Evolutionary conservation across 2,797 vertebrate species (phyloP).

Genomic region (Muraenolepis orangiensis): DNA sequence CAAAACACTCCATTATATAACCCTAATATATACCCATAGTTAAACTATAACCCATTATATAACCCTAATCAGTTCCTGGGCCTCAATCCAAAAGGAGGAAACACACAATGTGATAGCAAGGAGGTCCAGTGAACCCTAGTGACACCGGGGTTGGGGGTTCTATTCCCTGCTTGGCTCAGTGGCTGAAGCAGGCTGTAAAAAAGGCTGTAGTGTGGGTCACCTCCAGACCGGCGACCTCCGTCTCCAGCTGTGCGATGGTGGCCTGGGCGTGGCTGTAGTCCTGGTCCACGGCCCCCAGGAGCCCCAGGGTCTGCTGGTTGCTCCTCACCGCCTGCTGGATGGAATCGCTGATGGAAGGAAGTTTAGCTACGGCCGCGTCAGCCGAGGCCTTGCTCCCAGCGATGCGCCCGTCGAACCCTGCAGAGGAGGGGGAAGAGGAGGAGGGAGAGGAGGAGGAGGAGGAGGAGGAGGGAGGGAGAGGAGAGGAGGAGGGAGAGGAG

Average conservation of each 20-base stretch:
- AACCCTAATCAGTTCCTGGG: no score
- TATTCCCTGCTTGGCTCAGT: no score
- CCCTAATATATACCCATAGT: no score
- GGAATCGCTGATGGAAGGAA: conserved; percentile 75
- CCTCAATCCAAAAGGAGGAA: no score
- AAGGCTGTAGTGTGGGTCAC: no score
- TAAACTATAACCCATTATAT: no score
- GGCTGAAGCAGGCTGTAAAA: no score
- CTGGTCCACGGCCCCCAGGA: conserved; percentile 58
- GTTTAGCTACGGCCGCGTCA: conserved; percentile 76
- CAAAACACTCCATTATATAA: no score
- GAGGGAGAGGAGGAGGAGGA: background rate
- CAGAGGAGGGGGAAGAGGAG: background rate
- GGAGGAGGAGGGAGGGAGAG: background rate
- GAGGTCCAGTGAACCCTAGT: no score
- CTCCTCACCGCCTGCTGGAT: conserved; percentile 71
- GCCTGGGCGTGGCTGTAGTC: conserved; percentile 32
- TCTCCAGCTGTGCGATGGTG: conserved; percentile 33
- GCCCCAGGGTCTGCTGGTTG: conserved; percentile 60
- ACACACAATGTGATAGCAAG: no score
- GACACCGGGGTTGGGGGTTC: no score
- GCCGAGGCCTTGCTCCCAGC: conserved; percentile 69
- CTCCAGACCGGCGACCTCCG: conserved; percentile 52
- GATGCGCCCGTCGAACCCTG: conserved; percentile 85
- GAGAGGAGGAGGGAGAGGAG: background rate